Percentiles rank a stretch among this genome's conserved stretches.
Conservation (phyloP, 2,797 vertebrate genomes). For the Halcyon smyrnensis region DNA sequence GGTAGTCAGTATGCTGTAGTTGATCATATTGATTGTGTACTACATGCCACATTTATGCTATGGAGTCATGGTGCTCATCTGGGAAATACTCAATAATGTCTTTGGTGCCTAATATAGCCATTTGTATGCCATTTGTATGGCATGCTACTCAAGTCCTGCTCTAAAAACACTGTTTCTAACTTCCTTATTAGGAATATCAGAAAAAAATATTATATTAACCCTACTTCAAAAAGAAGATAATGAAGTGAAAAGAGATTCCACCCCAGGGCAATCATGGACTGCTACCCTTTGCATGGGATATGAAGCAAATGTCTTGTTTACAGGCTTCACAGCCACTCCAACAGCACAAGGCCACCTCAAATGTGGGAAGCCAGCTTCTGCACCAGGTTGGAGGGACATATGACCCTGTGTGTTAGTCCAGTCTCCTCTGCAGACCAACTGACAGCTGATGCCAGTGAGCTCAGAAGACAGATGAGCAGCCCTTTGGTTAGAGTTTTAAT, state of each 20-base stretch:
- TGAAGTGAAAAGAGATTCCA: not conserved
- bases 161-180: not conserved
- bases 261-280: not conserved
- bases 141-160: not conserved
- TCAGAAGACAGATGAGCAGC: not conserved
- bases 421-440: not conserved
- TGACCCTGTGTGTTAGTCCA: not conserved
- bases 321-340: not conserved
- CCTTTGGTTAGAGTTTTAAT: not conserved
- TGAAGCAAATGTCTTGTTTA: not conserved
- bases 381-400: not conserved
- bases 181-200: not conserved
- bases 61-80: not conserved
- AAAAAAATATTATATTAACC: not conserved
- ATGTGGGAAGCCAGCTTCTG: not conserved
- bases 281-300: not conserved
- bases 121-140: not conserved
- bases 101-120: not conserved
- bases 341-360: not conserved
- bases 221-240: not conserved
- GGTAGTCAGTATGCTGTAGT: no score
- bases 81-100: not conserved
- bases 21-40: no score
- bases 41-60: not conserved
- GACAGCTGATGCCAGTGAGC: not conserved